Evolutionary conservation across 2,797 vertebrate species (phyloP).

Genomic region (Tarsius wallacei): DNA sequence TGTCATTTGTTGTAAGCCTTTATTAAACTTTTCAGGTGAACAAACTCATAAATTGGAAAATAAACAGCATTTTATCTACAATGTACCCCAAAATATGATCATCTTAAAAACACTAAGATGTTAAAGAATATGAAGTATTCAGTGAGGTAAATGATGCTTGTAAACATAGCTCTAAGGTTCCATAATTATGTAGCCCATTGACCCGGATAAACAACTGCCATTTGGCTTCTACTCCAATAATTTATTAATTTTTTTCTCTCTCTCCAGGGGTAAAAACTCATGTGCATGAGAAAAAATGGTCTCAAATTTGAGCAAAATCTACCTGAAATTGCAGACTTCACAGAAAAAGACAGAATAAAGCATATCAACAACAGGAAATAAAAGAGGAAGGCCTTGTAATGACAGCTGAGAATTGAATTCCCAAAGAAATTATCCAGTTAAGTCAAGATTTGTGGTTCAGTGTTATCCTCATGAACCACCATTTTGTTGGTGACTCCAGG

Average conservation of each 20-base stretch:
- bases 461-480: constrained; percentile 29
- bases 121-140: not conserved
- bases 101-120: constrained; percentile 9
- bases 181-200: not conserved
- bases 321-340: constrained; percentile 13
- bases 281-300: constrained; percentile 48
- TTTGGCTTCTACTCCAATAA: constrained; percentile 34
- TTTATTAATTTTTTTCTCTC: constrained; percentile 13
- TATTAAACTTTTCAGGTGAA: constrained; percentile 30
- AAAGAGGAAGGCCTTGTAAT: constrained; percentile 35
- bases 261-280: not conserved
- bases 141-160: not conserved
- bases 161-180: not conserved
- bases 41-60: constrained; percentile 27
- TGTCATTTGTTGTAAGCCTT: constrained; percentile 25
- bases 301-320: not conserved
- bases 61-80: not conserved
- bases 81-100: not conserved
- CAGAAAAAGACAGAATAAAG: not conserved
- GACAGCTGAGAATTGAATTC: constrained; percentile 76
- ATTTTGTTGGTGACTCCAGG: not conserved
- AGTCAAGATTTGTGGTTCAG: constrained; percentile 66
- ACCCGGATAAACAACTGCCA: not conserved
- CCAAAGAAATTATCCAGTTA: constrained; percentile 73
- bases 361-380: not conserved